A percentile compares a stretch with the other conserved stretches of the same genome.
phyloP scores from a whole-genome alignment of 1,140 invertebrate genomes.

The Andrena cerasifolii region DNA sequence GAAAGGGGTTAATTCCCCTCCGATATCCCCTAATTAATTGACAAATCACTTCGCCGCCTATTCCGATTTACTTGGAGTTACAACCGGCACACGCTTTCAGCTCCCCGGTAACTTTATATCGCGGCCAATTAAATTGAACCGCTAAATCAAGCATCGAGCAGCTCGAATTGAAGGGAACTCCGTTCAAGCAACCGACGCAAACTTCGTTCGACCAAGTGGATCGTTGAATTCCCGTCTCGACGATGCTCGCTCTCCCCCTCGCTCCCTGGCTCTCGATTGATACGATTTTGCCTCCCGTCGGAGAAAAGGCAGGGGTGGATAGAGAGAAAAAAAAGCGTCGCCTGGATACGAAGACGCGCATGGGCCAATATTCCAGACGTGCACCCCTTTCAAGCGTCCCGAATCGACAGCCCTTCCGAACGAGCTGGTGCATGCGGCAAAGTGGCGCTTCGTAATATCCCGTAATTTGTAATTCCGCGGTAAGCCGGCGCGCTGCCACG shows the following conservation, averaged over 20 bases:
- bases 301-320: no score
- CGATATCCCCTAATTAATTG: conserved; percentile 19
- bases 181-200: neutral
- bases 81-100: neutral
- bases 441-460: conserved; percentile 1
- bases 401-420: no score
- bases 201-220: conserved; percentile 16
- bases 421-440: neutral
- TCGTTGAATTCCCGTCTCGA: conserved; percentile 19
- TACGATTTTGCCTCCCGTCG: neutral
- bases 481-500: neutral
- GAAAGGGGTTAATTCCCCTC: neutral
- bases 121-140: conserved; percentile 38
- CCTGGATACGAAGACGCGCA: no score
- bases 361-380: no score
- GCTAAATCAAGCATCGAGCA: conserved; percentile 36
- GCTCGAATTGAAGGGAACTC: conserved; percentile 7
- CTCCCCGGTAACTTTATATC: conserved; percentile 3
- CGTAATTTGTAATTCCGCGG: conserved; percentile 36
- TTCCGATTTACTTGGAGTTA: neutral
- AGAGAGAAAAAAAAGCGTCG: no score
- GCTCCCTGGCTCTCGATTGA: neutral
- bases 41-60: conserved; percentile 14
- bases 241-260: neutral
- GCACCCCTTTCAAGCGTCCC: no score